phyloP scores from a whole-genome alignment of 2,113 vertebrate genomes.

The Motacilla alba region DNA sequence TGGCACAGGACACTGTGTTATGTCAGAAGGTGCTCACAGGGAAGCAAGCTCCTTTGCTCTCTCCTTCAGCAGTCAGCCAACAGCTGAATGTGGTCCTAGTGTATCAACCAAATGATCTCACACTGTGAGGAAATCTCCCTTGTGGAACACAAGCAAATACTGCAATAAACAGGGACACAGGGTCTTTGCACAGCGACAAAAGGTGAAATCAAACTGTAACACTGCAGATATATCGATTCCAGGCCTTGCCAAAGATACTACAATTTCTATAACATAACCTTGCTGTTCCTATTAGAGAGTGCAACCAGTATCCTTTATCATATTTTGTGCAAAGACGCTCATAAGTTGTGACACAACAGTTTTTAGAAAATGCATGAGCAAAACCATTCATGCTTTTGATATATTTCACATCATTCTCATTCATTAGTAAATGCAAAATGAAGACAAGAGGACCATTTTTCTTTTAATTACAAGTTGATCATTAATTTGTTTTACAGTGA shows the following conservation, averaged over 20 bases:
- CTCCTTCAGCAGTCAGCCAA: not conserved
- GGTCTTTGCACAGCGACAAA: accelerated
- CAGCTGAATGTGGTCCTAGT: not conserved
- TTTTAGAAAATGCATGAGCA: not conserved
- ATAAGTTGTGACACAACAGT: not conserved
- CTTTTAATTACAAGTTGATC: not conserved
- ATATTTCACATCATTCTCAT: not conserved
- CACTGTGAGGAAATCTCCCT: not conserved
- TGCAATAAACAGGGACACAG: not conserved
- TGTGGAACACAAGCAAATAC: not conserved
- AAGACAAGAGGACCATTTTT: not conserved
- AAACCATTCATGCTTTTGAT: not conserved
- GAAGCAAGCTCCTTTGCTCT: not conserved
- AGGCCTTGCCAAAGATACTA: not conserved
- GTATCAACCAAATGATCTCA: not conserved
- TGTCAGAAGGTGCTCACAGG: not conserved
- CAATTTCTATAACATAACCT: not conserved
- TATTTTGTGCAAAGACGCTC: not conserved
- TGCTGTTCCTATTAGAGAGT: not conserved
- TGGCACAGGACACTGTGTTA: not conserved
- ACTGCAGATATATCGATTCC: not conserved
- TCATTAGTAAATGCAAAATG: not conserved
- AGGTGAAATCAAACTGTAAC: not conserved
- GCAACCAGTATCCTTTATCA: not conserved
- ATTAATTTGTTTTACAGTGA: not conserved